phyloP scores from a whole-genome alignment of 1,140 invertebrate genomes.

The Aradophagus sp. region DNA sequence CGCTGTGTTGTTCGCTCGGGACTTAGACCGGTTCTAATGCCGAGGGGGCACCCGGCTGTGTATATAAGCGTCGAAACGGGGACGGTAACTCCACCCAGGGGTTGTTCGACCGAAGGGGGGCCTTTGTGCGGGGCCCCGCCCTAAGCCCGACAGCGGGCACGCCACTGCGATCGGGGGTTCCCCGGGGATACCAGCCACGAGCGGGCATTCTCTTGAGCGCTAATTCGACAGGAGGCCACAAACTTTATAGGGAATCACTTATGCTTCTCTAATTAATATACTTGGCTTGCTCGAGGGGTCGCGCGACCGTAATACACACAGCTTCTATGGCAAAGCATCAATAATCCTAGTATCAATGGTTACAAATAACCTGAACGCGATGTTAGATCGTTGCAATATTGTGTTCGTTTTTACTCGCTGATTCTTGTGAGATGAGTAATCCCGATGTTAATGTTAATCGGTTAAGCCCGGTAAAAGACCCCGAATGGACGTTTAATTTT shows the following conservation, averaged over 20 bases:
- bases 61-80: conserved; percentile 54
- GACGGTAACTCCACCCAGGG: conserved; percentile 73
- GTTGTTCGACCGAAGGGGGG: conserved; percentile 67
- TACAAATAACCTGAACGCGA: conserved; percentile 5
- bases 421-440: no score
- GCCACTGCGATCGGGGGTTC: conserved; percentile 45
- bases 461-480: no score
- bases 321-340: conserved; percentile 32
- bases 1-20: conserved; percentile 41
- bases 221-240: conserved; percentile 69
- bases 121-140: conserved; percentile 66
- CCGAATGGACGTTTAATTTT: no score
- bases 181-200: conserved; percentile 60
- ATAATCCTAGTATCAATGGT: conserved; percentile 26
- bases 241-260: conserved; percentile 65
- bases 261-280: conserved; percentile 57
- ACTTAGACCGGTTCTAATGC: conserved; percentile 61
- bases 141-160: conserved; percentile 58
- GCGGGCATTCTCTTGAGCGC: conserved; percentile 64
- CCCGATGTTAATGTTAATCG: no score
- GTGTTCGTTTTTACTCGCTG: no score
- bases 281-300: conserved; percentile 28
- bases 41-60: conserved; percentile 36
- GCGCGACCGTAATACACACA: conserved; percentile 16
- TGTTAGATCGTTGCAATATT: not conserved